Percentiles rank a stretch among this genome's conserved stretches.
Conservation (phyloP, 2,113 vertebrate genomes). For the Perca schrenkii region DNA sequence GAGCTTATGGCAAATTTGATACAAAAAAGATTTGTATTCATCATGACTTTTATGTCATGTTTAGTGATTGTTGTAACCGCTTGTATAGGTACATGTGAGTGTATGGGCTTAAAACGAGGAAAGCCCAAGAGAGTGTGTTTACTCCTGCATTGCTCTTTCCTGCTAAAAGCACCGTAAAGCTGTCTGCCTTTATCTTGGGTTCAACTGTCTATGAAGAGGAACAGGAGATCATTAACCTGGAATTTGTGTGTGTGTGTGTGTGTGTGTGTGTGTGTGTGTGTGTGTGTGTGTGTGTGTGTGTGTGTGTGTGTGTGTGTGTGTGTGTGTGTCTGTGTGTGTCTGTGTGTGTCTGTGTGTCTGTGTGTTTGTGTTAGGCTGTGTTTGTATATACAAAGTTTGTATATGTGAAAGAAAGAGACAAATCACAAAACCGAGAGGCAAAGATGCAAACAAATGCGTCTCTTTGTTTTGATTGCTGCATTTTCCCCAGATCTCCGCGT, state of each 20-base stretch:
- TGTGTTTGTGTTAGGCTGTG: conserved; percentile 26
- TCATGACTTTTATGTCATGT: neutral
- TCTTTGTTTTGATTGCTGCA: conserved; percentile 38
- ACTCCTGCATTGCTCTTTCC: neutral
- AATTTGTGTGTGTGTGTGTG: conserved; percentile 33
- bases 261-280: conserved; percentile 12
- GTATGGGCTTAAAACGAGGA: neutral
- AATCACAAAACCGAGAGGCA: conserved; percentile 16
- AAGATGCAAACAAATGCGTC: conserved; percentile 25
- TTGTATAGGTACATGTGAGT: neutral
- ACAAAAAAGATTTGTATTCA: neutral
- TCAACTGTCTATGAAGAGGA: conserved; percentile 37
- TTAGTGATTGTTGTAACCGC: neutral
- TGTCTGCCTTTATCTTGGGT: conserved; percentile 56
- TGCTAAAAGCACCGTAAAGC: conserved; percentile 34
- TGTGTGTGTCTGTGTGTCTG: conserved; percentile 11
- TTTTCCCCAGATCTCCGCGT: conserved; percentile 12
- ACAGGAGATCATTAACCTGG: conserved; percentile 66
- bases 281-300: conserved; percentile 37
- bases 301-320: conserved; percentile 7
- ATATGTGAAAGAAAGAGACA: conserved; percentile 8
- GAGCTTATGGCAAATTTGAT: neutral
- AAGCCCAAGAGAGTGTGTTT: neutral
- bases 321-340: conserved; percentile 20
- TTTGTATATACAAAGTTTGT: conserved; percentile 49